Base-by-base conservation (phyloP, 2,888 invertebrate genomes). In the Disparrhopalites patrizii region DNA sequence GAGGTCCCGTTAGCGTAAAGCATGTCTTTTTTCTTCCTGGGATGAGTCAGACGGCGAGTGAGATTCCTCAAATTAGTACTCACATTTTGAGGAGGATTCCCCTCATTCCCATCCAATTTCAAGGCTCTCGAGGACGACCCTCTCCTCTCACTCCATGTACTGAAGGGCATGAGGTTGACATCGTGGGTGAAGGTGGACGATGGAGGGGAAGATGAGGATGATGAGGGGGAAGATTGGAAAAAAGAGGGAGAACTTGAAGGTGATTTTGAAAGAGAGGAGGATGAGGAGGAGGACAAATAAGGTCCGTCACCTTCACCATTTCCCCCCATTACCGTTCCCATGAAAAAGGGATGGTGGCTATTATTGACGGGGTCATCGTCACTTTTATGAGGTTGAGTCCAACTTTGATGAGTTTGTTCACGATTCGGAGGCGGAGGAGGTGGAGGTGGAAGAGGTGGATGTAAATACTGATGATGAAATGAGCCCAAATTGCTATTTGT, bases 81-180 rank as follows among this genome's bases (percentile, higher is more conserved):
- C 8, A n/a, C n/a, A n/a, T n/a, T n/a, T n/a, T n/a, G n/a, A n/a
- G n/a, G n/a, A n/a, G n/a, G n/a, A n/a, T n/a, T 63, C 47, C 47
- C 25, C 20, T 3, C 52, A 4, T 43, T 20, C 3, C 20, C 43
- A 4, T 58, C 62, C 30, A 60, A 10, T 15, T 56, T 62, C 36
- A 70, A 54, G 27, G 66, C 67, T 54, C 73, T 67, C 56, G 73
- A 71, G 25, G 69, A 68, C n/a, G n/a, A n/a, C n/a, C n/a, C n/a
- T n/a, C n/a, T n/a, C n/a, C n/a, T n/a, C 52, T 71, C 73, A 60
- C 67, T 67, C 73, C 73, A 73, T 28, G 71, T 70, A 43, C 66
- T 65, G 63, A 73, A 73, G 33, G 73, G 71, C 36, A 69, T 50
- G 8, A 36, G 33, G 61, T 51, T 51, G 51, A 51, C 36, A 50